Evolutionary conservation across 37 sponge, comb jelly and placozoan genomes (phyloP), one percentile per base, ranked within the genome.

Genomic region (Cliona cf. orientalis): DNA sequence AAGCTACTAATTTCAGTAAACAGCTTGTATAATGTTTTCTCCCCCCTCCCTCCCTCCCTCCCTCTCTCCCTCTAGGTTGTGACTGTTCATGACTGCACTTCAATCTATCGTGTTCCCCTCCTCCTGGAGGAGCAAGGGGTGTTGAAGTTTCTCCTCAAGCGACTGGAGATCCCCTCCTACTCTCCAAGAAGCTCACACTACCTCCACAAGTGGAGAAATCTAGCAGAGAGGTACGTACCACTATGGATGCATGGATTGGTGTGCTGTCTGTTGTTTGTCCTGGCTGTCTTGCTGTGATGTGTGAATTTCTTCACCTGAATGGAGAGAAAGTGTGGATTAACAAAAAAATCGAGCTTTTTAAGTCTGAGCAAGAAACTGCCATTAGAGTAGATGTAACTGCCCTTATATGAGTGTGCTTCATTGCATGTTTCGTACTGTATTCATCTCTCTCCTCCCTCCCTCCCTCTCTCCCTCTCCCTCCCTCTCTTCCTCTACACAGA

Each of bases 51-150:
- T 58, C 6, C 59, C 59, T 5, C 7, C 68, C 39, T 2, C 38
- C 45, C 5, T 31, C n/a, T n/a, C n/a, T n/a, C n/a, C 21, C 1
- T 59, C 32, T 44, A 87, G 94, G 94, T 93, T 2, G 57, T 96
- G 17, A 58, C 79, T 38, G 89, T 96, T 29, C 87, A 86, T 23
- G 96, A 96, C 67, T 89, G 90, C 55, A 37, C 90, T 40, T 93
- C 96, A 29, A 86, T 96, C 72, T 93, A 96, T 71, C 88, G 80
- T n/a, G 96, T 96, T 5, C 96, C 96, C 29, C 85, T 93, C n/a
- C 88, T 92, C 22, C 82, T 96, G 22, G 56, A 90, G 28, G 28
- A 80, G 26, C 92, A 91, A 45, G 81, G 74, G 23, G 60, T 96
- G 38, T 58, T 96, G 45, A 49, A 58, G 29, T 90, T 69, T 68